These are phyloP conservation scores for Melitaea cinxia DNA, from an alignment of 1,140 invertebrate species.

Conservation along the genomic window DNA sequence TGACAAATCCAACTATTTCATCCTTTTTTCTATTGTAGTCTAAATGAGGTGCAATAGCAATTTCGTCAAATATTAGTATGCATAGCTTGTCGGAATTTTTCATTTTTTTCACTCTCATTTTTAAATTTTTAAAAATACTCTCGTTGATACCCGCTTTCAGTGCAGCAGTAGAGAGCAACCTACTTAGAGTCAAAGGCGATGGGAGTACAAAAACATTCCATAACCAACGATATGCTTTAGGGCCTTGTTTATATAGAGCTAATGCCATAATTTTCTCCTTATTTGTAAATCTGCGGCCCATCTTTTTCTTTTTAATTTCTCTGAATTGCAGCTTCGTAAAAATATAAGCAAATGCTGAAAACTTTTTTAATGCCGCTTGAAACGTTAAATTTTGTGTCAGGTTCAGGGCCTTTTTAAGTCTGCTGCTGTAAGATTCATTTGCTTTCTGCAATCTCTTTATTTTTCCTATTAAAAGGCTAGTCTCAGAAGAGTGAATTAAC, in stretches of 20 bases:
- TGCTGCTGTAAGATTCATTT: no score
- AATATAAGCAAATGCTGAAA: background rate
- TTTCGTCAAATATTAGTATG: no score
- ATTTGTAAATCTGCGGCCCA: background rate
- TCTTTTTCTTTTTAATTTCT: background rate
- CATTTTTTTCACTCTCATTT: no score
- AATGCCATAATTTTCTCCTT: background rate
- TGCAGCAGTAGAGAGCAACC: background rate
- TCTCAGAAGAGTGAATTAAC: no score
- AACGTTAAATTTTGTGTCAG: background rate
- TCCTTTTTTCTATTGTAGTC: no score
- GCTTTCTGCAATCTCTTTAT: no score
- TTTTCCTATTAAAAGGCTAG: no score
- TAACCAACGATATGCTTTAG: constrained; percentile 5
- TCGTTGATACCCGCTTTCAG: background rate
- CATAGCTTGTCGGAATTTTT: no score
- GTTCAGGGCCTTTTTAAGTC: background rate
- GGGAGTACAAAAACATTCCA: background rate
- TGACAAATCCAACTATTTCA: no score
- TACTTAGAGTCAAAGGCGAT: constrained; percentile 4
- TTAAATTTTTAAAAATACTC: no score
- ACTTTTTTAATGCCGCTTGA: background rate
- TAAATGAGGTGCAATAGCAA: no score
- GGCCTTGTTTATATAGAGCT: constrained; percentile 2
- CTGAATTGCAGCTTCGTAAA: background rate